Percentiles rank a stretch among this genome's conserved stretches.
Conservation (phyloP, 2,113 vertebrate species). For the Laticauda laticaudata region DNA sequence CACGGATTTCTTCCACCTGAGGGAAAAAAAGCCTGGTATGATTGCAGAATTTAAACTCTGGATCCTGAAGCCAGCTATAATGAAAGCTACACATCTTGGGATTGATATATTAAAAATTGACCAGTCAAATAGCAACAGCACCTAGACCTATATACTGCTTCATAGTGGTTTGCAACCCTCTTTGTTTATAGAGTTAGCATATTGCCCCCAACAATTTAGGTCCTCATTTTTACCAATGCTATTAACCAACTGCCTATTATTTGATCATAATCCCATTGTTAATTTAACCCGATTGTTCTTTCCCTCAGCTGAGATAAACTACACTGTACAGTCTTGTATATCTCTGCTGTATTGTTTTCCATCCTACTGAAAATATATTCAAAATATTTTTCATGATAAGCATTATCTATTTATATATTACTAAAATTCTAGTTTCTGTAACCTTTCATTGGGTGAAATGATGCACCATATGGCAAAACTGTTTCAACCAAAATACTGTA, state of each 20-base stretch:
- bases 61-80: not conserved
- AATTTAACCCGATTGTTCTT: not conserved
- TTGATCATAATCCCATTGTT: not conserved
- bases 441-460: not conserved
- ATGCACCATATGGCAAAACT: not conserved
- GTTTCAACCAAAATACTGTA: not conserved
- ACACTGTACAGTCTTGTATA: not conserved
- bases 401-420: not conserved
- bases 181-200: too few relatives aligned
- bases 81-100: not conserved
- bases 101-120: not conserved
- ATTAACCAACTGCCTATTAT: not conserved
- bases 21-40: not conserved
- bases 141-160: not conserved
- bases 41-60: not conserved
- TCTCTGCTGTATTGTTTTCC: not conserved
- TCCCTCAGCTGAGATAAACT: not conserved
- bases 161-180: too few relatives aligned
- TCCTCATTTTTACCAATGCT: too few relatives aligned
- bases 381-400: not conserved
- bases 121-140: not conserved
- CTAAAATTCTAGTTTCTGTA: not conserved
- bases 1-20: conserved; percentile 88
- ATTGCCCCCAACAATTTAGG: too few relatives aligned
- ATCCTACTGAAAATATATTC: not conserved